Base-by-base conservation (phyloP, 2,888 invertebrate species). In the Trachelus iudaicus region DNA sequence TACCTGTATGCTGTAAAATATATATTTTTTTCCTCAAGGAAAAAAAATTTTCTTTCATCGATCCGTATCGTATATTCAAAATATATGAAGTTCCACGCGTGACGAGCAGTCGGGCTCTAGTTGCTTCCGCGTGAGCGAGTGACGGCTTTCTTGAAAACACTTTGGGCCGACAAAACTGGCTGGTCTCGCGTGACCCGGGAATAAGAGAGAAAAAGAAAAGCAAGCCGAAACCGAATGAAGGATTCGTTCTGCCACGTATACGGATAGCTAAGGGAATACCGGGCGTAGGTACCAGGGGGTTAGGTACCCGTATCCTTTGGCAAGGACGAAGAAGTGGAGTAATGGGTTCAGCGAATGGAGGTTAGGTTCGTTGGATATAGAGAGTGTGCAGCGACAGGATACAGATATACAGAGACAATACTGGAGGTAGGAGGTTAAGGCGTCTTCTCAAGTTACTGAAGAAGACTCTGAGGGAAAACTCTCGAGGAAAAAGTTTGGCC, bases 401-500 rank as follows among this genome's bases (percentile, higher is more conserved):
- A 15, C 1, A n/a, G n/a, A 37, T 23, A n/a, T 33, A 69, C 30
- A 13, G 37, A 35, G 12, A 12, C 30, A 35, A 35, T 35, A 13
- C 13, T n/a, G 71, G n/a, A 78, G 73, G 73, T 35, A 75, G 78
- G 84, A 80, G 73, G 79, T 75, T 78, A 75, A 79, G 77, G 82
- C 82, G 84, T 82, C 84, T 87, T 87, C 88, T 88, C 86, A 81
- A 85, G 87, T 88, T 88, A 88, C 87, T 84, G 79, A 78, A 79
- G 82, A 23, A 78, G 81, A 75, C 79, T 81, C 81, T 81, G 86
- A 23, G n/a, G n/a, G 81, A 81, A 84, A 83, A 81, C 81, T 83
- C 81, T 83, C 81, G 77, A 76, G 77, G 84, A 85, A 88, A 88
- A 89, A 89, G 87, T 89, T 89, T 82, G 81, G 84, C 77, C 85